Evolutionary conservation across 2,888 invertebrate species (phyloP), one percentile per base, ranked within the genome.

Genomic region (Euplexia lucipara): DNA sequence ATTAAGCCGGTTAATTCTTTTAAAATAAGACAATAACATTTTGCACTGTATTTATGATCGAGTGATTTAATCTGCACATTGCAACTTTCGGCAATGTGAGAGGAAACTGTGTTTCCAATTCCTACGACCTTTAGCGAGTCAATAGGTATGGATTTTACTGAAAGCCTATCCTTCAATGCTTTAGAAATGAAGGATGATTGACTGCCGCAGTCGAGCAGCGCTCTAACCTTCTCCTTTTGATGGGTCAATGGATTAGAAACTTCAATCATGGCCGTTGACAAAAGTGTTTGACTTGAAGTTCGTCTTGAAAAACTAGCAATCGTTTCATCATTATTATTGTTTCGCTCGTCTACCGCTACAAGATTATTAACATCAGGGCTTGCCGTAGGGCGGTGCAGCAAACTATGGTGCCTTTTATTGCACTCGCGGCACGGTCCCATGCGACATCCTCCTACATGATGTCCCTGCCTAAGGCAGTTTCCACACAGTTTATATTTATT

Each of bases 401-500:
- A 48, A 2, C 39, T 75, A 18, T 84, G 79, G 37, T 84, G 82
- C 14, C 48, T 57, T 34, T 72, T 49, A 0, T 63, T 73, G 30
- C 83, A 83, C 12, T 70, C 47, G 0, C 75, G 61, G 42, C 83
- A 83, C 0, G 82, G 72, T 1, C 82, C 81, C 59, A 81, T 56
- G 2, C 76, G 77, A 65, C 85, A 85, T 3, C 65, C 70, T 1
- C 34, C 37, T 1, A 34, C 20, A 0, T 44, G 37, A 26, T 83
- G 82, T 3, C 81, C 82, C 8, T 70, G 73, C 22, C 79, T 54
- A 0, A 81, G 47, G 16, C 81, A 82, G 39, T 81, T 79, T 0
- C n/a, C 0, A 45, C 54, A 56, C 9, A 56, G 8, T 8, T 56
- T 56, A 0, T 56, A 56, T 22, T 44, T 56, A 34, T 10, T 34